Conservation (phyloP, 2,888 invertebrate genomes). For the Drosophila picticornis region DNA sequence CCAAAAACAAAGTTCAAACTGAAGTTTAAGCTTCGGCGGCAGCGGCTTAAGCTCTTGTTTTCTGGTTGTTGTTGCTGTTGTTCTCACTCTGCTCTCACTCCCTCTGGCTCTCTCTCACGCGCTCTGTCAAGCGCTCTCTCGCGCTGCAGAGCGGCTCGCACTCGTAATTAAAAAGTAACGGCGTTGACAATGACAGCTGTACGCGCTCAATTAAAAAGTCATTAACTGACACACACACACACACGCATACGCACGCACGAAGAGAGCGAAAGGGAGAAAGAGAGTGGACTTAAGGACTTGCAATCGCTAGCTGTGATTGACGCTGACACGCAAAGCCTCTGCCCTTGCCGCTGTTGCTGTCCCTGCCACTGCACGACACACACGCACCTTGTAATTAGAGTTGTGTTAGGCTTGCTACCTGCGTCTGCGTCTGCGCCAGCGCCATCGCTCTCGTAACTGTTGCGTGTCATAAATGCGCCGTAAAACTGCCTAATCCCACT, state of each 20-base stretch:
- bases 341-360: constrained; percentile 5
- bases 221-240: constrained; percentile 66
- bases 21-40: constrained; percentile 17
- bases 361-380: background rate
- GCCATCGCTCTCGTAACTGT: constrained; percentile 56
- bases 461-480: constrained; percentile 71
- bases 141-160: constrained; percentile 10
- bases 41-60: constrained; percentile 45
- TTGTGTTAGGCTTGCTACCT: constrained; percentile 48
- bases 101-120: constrained; percentile 10
- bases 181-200: constrained; percentile 76
- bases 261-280: constrained; percentile 16
- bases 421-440: constrained; percentile 29
- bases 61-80: constrained; percentile 5
- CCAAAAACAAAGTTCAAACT: constrained; percentile 33
- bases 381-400: constrained; percentile 69
- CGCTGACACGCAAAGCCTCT: constrained; percentile 66
- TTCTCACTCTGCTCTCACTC: constrained; percentile 23
- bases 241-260: constrained; percentile 6
- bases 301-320: constrained; percentile 64
- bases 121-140: background rate
- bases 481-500: constrained; percentile 68
- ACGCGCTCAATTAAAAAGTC: constrained; percentile 79
- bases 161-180: constrained; percentile 72
- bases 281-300: constrained; percentile 51